phyloP scores from a whole-genome alignment of 2,113 vertebrate genomes.

The Macroglossus sobrinus region DNA sequence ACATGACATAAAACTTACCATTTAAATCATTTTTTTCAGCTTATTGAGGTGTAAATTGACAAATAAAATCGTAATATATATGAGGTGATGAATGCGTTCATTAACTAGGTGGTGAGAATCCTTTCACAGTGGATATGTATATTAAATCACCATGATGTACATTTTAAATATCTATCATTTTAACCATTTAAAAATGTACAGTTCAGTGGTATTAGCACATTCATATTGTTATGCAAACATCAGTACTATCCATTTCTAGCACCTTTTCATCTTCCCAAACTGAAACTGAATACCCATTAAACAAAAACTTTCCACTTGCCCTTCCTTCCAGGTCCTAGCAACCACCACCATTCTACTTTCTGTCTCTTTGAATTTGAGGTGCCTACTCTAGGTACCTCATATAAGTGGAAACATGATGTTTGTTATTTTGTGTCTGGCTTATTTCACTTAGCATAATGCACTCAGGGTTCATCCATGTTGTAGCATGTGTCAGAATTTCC shows the following conservation, averaged over 20 bases:
- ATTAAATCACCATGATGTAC: neutral
- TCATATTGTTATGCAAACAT: neutral
- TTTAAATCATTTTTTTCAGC: neutral
- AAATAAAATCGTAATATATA: neutral
- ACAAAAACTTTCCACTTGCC: neutral
- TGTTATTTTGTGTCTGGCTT: neutral
- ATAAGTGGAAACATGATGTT: neutral
- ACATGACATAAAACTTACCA: neutral
- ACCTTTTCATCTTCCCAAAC: neutral
- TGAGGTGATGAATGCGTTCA: neutral
- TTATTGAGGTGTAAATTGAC: neutral
- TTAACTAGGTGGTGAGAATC: neutral
- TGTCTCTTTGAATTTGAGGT: neutral
- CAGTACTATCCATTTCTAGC: neutral
- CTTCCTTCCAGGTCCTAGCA: neutral
- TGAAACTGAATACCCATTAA: neutral
- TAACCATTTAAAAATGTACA: neutral
- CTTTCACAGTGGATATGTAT: neutral
- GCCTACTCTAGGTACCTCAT: neutral
- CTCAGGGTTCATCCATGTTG: neutral
- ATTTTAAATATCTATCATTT: neutral
- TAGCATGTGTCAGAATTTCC: neutral
- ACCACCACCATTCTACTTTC: neutral
- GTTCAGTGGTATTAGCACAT: neutral
- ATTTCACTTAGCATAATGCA: neutral